Conservation (phyloP, 2,797 vertebrate genomes). For the Leptoclinus maculatus region DNA sequence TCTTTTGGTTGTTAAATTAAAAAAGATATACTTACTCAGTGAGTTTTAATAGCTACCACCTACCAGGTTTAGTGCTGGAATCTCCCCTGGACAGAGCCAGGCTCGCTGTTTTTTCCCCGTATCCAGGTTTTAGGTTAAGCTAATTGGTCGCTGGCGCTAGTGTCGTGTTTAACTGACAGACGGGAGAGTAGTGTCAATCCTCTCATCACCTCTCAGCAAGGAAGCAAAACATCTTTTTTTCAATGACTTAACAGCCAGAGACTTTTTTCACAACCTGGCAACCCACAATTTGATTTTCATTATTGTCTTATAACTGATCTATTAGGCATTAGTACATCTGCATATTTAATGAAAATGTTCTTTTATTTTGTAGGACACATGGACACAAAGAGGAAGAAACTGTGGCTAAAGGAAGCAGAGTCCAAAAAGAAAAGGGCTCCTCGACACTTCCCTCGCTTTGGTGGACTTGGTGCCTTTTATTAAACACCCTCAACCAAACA, state of each 20-base stretch:
- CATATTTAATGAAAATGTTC: not conserved
- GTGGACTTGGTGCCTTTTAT: conserved; percentile 83
- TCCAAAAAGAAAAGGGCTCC: conserved; percentile 92
- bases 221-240: not conserved
- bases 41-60: not conserved
- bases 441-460: conserved; percentile 86
- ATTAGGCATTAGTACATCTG: not conserved
- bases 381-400: conserved; percentile 94
- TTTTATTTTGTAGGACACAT: conserved; percentile 86
- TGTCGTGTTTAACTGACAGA: not conserved
- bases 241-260: not conserved
- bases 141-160: not conserved
- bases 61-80: not conserved
- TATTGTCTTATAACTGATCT: not conserved
- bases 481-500: conserved; percentile 50
- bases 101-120: not conserved
- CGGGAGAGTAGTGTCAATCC: not conserved
- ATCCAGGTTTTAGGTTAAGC: not conserved
- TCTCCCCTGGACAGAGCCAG: not conserved
- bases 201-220: not conserved
- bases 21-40: not conserved
- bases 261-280: not conserved
- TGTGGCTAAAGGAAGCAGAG: conserved; percentile 90
- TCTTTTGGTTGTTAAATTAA: not conserved
- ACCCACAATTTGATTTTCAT: not conserved